Percentiles rank a stretch among this genome's conserved stretches.
phyloP scores from a whole-genome alignment of 2,113 vertebrate genomes.

The Poicephalus gulielmi region DNA sequence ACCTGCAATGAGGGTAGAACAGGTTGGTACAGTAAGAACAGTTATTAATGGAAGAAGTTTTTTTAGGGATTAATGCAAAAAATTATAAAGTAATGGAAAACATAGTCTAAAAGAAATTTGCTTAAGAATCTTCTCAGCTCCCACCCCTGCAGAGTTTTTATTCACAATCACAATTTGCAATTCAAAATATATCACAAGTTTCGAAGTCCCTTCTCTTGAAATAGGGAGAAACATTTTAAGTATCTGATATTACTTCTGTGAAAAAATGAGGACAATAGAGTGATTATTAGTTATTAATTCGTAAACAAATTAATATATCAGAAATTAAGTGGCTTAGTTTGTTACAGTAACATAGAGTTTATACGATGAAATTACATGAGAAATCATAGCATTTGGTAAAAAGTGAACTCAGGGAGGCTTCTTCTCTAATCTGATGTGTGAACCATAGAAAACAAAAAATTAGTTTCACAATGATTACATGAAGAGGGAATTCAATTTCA shows the following conservation, averaged over 20 bases:
- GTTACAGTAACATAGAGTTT: neutral
- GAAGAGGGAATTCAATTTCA: neutral
- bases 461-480: neutral
- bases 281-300: neutral
- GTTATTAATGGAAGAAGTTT: neutral
- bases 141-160: neutral
- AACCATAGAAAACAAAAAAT: neutral
- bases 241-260: neutral
- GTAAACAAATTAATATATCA: neutral
- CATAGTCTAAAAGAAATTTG: neutral
- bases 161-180: neutral
- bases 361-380: neutral
- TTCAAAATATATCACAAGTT: neutral
- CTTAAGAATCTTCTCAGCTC: neutral
- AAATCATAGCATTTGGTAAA: neutral
- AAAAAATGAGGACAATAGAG: neutral
- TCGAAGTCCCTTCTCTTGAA: neutral
- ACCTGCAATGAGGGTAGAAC: neutral
- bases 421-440: neutral
- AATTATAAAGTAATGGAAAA: neutral
- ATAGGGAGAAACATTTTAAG: neutral
- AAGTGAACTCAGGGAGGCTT: neutral
- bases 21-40: fast-evolving
- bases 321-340: neutral
- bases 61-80: neutral